Percentiles rank a stretch among this genome's conserved stretches.
phyloP scores from a whole-genome alignment of 2,797 vertebrate genomes.

The Etheostoma nigrum region DNA sequence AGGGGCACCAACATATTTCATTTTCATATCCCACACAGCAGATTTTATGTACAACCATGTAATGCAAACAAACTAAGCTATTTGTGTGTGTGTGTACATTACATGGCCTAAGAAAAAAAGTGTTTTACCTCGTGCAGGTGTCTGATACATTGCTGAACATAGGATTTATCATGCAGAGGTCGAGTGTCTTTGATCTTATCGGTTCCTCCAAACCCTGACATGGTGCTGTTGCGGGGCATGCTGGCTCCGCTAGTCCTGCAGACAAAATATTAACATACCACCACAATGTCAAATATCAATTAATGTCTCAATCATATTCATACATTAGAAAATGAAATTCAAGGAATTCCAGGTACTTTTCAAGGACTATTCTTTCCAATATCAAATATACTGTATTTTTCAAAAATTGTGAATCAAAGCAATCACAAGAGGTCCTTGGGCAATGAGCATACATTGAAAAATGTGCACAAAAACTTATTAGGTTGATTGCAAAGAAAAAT shows the following conservation, averaged over 20 bases:
- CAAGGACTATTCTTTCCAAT: too few species aligned
- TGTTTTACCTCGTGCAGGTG: conserved; percentile 92
- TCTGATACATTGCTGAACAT: conserved; percentile 94
- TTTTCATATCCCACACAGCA: neutral
- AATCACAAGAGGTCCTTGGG: too few species aligned
- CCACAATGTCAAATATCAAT: neutral
- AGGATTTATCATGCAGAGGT: conserved; percentile 95
- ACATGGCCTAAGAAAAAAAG: neutral
- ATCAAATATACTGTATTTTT: too few species aligned
- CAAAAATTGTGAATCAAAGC: too few species aligned
- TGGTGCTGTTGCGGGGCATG: conserved; percentile 88
- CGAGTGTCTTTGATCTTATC: conserved; percentile 97
- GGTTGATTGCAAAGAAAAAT: neutral
- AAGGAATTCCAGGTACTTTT: too few species aligned
- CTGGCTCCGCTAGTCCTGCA: conserved; percentile 86
- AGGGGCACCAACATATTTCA: neutral
- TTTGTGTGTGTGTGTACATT: neutral
- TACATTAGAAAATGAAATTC: too few species aligned
- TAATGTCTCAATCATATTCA: too few species aligned
- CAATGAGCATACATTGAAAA: too few species aligned
- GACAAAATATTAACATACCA: conserved; percentile 8
- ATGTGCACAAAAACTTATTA: too few species aligned
- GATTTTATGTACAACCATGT: neutral
- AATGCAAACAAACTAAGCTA: neutral
- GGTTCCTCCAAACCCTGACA: conserved; percentile 89